phyloP scores from a whole-genome alignment of 2,888 invertebrate species.

The Lepidocyrtinus sp. region DNA sequence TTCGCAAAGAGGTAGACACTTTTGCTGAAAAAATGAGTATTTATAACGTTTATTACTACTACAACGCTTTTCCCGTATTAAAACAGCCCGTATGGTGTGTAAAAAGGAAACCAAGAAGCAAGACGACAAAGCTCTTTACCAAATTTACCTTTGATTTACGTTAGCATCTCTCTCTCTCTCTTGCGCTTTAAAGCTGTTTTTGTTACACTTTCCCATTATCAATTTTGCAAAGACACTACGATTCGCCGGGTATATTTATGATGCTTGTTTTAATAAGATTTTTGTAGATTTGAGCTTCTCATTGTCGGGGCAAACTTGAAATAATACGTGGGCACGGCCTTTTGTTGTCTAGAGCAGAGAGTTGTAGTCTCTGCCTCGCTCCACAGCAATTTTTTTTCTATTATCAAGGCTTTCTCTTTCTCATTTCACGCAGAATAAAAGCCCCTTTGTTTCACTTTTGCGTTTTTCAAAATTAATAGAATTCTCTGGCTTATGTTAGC shows the following conservation, averaged over 20 bases:
- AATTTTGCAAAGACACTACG: background rate
- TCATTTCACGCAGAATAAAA: constrained; percentile 3
- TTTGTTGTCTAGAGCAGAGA: too few relatives aligned
- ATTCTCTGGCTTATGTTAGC: constrained; percentile 1
- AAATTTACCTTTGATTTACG: constrained; percentile 3
- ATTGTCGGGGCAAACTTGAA: background rate
- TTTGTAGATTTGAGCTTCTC: background rate
- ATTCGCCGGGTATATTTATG: background rate
- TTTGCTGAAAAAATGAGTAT: too few relatives aligned
- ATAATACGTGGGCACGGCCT: too few relatives aligned
- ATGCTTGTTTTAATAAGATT: background rate
- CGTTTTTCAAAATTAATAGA: constrained; percentile 6
- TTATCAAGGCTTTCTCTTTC: constrained; percentile 8
- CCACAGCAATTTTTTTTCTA: background rate
- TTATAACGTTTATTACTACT: too few relatives aligned
- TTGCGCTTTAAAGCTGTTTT: background rate
- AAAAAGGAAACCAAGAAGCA: background rate
- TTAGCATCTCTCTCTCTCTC: background rate
- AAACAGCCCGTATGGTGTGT: too few relatives aligned
- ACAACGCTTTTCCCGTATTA: too few relatives aligned
- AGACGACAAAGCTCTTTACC: constrained; percentile 1
- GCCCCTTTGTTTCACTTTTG: background rate
- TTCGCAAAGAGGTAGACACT: too few relatives aligned
- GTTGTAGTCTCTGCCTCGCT: background rate
- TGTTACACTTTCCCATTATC: background rate